Conservation (phyloP, 2,888 invertebrate species). For the Microchrysa polita region DNA sequence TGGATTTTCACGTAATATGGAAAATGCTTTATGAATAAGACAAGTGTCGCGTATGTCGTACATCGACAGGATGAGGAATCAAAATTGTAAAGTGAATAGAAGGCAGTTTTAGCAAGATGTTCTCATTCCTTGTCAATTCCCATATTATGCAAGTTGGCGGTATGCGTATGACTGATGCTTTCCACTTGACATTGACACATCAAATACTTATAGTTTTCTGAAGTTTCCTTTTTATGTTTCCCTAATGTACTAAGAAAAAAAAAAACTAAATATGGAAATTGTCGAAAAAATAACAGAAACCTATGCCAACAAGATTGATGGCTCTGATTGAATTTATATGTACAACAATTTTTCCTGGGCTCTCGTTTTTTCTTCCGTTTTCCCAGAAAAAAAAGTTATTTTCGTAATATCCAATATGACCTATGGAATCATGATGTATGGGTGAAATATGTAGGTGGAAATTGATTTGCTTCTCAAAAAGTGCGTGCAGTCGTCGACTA, state of each 20-base stretch:
- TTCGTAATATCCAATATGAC: slow-evolving; percentile 34
- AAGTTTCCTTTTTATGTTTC: slow-evolving; percentile 3
- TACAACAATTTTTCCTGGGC: slow-evolving; percentile 26
- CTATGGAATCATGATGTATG: slow-evolving; percentile 15
- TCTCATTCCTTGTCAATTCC: no score
- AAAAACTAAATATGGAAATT: slow-evolving; percentile 39
- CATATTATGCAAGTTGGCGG: no score
- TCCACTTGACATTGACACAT: slow-evolving; percentile 24
- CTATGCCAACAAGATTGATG: slow-evolving; percentile 42
- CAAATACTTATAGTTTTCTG: slow-evolving; percentile 31
- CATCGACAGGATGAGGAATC: no score
- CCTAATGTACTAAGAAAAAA: slow-evolving; percentile 24
- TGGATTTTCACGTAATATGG: slow-evolving; percentile 23
- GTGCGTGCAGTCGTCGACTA: neutral
- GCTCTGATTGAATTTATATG: slow-evolving; percentile 47
- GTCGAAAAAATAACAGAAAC: slow-evolving; percentile 31
- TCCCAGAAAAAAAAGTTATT: slow-evolving; percentile 25
- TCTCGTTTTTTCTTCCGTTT: slow-evolving; percentile 18
- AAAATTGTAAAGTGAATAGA: no score
- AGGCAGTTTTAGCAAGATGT: no score
- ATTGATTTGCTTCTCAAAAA: slow-evolving; percentile 7
- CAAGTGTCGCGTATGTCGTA: no score
- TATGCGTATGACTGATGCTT: slow-evolving; percentile 29
- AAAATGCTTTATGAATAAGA: neutral
- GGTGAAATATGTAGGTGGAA: slow-evolving; percentile 34